A percentile compares a stretch with the other conserved stretches of the same genome.
phyloP scores from a whole-genome alignment of 1,140 invertebrate genomes.

The Aphelinus certus region DNA sequence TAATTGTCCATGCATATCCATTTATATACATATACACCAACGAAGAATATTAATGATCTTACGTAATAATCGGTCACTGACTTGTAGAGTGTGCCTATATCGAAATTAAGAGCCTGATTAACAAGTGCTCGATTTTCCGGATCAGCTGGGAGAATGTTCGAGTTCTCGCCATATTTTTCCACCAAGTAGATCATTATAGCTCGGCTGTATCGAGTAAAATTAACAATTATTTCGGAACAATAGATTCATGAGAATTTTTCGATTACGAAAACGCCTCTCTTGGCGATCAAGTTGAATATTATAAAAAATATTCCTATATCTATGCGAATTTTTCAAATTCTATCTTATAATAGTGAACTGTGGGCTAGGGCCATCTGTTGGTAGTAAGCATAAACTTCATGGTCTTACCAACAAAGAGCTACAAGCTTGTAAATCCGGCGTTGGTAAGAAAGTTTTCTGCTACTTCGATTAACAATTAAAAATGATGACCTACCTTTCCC shows the following conservation, averaged over 20 bases:
- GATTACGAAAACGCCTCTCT: no score
- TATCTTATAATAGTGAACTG: not conserved
- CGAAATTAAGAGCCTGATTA: conserved; percentile 78
- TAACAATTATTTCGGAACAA: no score
- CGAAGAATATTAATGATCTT: conserved; percentile 50
- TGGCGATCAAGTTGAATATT: no score
- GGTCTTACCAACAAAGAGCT: no score
- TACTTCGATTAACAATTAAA: conserved; percentile 14
- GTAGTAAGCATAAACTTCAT: not conserved
- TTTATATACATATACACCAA: no score
- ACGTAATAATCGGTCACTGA: conserved; percentile 71
- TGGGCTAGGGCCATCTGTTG: conserved; percentile 10
- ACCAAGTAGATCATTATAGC: conserved; percentile 78
- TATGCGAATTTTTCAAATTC: no score
- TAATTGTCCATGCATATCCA: no score
- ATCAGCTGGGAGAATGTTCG: conserved; percentile 75
- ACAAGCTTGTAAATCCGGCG: not conserved
- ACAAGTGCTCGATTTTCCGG: conserved; percentile 74
- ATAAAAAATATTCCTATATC: no score
- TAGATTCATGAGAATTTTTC: no score
- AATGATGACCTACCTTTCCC: conserved; percentile 66
- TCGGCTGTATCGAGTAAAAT: conserved; percentile 63
- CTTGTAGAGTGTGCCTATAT: conserved; percentile 73
- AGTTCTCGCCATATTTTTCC: conserved; percentile 75
- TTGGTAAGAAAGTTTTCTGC: conserved; percentile 9